Evolutionary conservation across 2,113 vertebrate genomes (phyloP).

Genomic region (Megaceryle torquata): DNA sequence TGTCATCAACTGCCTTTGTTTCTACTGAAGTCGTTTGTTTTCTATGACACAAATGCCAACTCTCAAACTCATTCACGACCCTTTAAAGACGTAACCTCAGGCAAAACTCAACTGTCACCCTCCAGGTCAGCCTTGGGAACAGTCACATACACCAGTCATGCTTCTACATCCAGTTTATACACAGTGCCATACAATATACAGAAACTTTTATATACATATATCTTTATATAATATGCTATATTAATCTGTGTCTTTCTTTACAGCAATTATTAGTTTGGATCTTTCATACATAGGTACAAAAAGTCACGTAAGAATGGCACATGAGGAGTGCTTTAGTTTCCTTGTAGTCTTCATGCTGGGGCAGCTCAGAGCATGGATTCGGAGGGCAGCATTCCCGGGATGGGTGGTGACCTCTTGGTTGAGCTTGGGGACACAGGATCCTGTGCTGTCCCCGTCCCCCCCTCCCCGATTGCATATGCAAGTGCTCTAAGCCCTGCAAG

Average conservation of each 20-base stretch:
- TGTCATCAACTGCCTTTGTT: not conserved
- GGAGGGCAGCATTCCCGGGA: conserved; percentile 42
- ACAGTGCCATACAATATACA: conserved; percentile 75
- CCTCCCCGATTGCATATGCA: conserved; percentile 31
- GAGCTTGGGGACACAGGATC: not conserved
- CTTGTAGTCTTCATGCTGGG: conserved; percentile 57
- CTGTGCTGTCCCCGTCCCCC: not conserved
- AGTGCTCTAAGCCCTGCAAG: not conserved
- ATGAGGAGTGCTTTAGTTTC: conserved; percentile 30
- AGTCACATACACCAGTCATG: conserved; percentile 29
- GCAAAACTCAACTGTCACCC: not conserved
- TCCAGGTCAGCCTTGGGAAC: not conserved
- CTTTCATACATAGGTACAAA: conserved; percentile 80
- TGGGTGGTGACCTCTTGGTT: not conserved
- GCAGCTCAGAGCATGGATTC: conserved; percentile 46
- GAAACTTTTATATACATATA: conserved; percentile 77
- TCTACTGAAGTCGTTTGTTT: not conserved
- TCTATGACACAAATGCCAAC: rapidly evolving
- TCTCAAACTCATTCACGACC: not conserved
- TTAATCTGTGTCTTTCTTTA: conserved; percentile 79
- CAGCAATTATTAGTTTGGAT: conserved; percentile 73
- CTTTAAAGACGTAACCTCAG: not conserved
- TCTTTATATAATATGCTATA: conserved; percentile 81
- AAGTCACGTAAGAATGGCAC: conserved; percentile 69
- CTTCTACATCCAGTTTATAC: conserved; percentile 75